Evolutionary conservation across 92 coral and sea anemone genomes (phyloP).

Genomic region (Palythoa caribaeorum): DNA sequence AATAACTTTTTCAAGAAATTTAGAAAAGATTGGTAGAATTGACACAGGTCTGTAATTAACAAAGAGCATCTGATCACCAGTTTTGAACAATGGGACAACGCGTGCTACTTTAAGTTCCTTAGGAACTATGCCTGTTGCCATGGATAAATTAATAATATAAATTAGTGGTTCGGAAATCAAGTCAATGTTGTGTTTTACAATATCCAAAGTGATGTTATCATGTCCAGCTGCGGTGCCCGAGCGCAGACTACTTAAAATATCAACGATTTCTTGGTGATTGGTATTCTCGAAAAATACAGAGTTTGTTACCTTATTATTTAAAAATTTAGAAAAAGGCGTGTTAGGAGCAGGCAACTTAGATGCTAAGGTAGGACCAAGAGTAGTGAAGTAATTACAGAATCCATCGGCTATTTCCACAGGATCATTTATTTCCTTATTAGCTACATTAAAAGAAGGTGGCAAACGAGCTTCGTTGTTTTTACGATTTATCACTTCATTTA

Average conservation of each 20-base stretch:
- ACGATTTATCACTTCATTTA: constrained; percentile 63
- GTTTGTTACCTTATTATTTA: neutral
- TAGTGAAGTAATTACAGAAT: constrained; percentile 63
- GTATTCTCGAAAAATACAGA: constrained; percentile 41
- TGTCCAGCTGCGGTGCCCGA: constrained; percentile 49
- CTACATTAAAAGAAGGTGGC: constrained; percentile 51
- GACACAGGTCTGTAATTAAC: constrained; percentile 55
- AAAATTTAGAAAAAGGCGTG: constrained; percentile 34
- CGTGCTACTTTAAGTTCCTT: constrained; percentile 14
- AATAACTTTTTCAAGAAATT: constrained; percentile 57
- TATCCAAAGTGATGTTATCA: constrained; percentile 54
- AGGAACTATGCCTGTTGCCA: constrained; percentile 19
- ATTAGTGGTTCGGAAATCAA: constrained; percentile 45
- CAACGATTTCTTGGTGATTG: constrained; percentile 20
- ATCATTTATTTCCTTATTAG: constrained; percentile 57
- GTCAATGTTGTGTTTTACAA: constrained; percentile 44
- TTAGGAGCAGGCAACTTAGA: constrained; percentile 45
- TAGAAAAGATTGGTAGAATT: constrained; percentile 56
- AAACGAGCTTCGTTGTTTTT: constrained; percentile 32
- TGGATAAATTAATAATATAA: constrained; percentile 37
- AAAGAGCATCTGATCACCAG: constrained; percentile 16
- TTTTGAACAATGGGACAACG: constrained; percentile 3
- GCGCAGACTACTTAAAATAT: constrained; percentile 33
- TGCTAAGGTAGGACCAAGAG: constrained; percentile 61
- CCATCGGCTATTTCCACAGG: constrained; percentile 61